phyloP scores from a whole-genome alignment of 37 sponge, comb jelly and placozoan species.

The Bolinopsis microptera region DNA sequence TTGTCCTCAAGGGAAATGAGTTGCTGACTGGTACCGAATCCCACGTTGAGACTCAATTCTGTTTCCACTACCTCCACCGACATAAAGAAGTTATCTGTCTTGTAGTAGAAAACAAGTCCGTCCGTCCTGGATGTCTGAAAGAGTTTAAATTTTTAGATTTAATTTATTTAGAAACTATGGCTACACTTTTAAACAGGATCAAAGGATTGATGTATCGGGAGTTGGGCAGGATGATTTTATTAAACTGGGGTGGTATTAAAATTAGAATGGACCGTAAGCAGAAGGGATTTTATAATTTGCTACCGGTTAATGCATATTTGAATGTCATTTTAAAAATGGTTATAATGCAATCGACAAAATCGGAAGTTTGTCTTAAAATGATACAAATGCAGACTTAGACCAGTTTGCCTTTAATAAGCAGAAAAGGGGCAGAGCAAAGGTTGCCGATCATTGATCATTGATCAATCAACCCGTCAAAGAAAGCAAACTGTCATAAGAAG shows the following conservation, averaged over 20 bases:
- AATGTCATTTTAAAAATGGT: not conserved
- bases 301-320: not conserved
- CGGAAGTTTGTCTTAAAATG: not conserved
- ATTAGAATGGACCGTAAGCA: not conserved
- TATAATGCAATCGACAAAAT: not conserved
- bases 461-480: not conserved
- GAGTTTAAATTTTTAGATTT: not conserved
- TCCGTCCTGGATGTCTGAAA: not conserved
- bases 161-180: too few species aligned
- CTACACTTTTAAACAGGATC: not conserved
- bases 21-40: slow-evolving; percentile 15
- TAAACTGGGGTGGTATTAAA: not conserved
- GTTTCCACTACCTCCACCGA: not conserved
- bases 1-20: not conserved
- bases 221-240: not conserved
- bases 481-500: too few species aligned
- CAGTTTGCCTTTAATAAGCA: too few species aligned
- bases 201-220: not conserved
- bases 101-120: slow-evolving; percentile 51
- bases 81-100: slow-evolving; percentile 59
- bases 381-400: not conserved
- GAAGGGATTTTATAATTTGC: not conserved
- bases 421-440: too few species aligned
- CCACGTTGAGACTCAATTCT: not conserved
- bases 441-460: too few species aligned